Percentiles rank a stretch among this genome's conserved stretches.
phyloP scores from a whole-genome alignment of 2,888 invertebrate species.

The Drosophila setosimentum region DNA sequence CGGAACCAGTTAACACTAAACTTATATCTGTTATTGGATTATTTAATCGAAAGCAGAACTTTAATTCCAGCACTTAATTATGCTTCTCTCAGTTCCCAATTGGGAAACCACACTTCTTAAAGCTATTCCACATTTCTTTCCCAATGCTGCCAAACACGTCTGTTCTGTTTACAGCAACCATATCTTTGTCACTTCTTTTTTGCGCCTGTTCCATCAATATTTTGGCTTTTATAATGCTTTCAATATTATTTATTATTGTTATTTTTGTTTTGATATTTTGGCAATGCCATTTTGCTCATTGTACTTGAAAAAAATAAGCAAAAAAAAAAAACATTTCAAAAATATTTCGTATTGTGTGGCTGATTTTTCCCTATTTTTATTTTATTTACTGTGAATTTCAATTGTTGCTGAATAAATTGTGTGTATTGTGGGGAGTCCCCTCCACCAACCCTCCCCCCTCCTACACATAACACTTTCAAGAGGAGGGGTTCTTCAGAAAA shows the following conservation, averaged over 20 bases:
- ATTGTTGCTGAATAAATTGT: conserved; percentile 51
- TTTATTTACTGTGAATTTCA: conserved; percentile 54
- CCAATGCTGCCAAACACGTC: neutral
- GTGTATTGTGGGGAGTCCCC: conserved; percentile 2
- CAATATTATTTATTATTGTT: conserved; percentile 28
- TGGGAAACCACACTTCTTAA: neutral
- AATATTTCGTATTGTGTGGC: conserved; percentile 19
- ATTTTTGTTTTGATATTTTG: conserved; percentile 28
- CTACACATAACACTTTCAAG: neutral
- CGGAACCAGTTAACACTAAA: neutral
- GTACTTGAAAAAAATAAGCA: conserved; percentile 53
- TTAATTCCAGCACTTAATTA: neutral
- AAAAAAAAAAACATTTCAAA: conserved; percentile 17
- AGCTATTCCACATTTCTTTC: neutral
- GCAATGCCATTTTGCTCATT: conserved; percentile 49
- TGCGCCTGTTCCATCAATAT: conserved; percentile 14
- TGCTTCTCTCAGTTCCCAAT: neutral
- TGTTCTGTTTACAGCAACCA: neutral
- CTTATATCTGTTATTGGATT: neutral
- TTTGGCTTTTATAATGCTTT: conserved; percentile 30
- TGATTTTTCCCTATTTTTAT: conserved; percentile 33
- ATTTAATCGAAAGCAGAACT: neutral
- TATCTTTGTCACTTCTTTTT: conserved; percentile 5
- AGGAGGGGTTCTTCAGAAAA: conserved; percentile 3
- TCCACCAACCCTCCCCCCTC: too few species aligned